Base-by-base conservation (phyloP, 2,888 invertebrate genomes). In the Drosophila setosimentum region DNA sequence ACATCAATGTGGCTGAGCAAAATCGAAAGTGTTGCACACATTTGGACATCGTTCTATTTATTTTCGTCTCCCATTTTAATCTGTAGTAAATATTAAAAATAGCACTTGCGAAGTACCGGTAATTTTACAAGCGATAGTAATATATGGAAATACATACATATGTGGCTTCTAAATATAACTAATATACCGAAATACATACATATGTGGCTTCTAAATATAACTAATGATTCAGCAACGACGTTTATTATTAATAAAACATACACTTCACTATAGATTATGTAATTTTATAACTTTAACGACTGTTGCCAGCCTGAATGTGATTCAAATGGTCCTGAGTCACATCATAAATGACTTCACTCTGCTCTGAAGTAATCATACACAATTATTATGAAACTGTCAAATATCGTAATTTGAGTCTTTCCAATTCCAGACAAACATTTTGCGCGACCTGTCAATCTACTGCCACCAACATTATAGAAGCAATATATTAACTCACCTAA, bases 11-110 rank as follows among this genome's bases (percentile, higher is more conserved):
- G 58, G 45, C 57, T 55, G 40, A 3, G 35, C 63, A 64, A 55
- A 78, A 48, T n/a, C 71, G 71, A 86, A 73, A 83, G 80, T 83
- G 68, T 67, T 78, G 68, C 33, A 64, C 50, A 18, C 29, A 29
- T 65, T 24, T 30, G 42, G 11, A 16, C 32, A 21, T 51, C 18
- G 7, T 30, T 37, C 21, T 16, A 7, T 53, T 27, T n/a, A 16
- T 49, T 18, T 27, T 54, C 24, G 3, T 24, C 32, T 16, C 21
- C 32, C 32, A n/a, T 10, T 30, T 24, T 24, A 0, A 16, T 33
- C 10, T 24, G 16, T 11, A 10, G 24, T 24, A 11, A 24, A 53
- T 10, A 18, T 27, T 10, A 6, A 27, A 27, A 27, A 27, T 6
- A 18, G 1, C 5, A 49, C 18, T 27, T 49, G 49, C 24, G 18